These are phyloP conservation scores for Drosophila paramelanica DNA, from an alignment of 2,888 invertebrate species.

Conservation along the genomic window DNA sequence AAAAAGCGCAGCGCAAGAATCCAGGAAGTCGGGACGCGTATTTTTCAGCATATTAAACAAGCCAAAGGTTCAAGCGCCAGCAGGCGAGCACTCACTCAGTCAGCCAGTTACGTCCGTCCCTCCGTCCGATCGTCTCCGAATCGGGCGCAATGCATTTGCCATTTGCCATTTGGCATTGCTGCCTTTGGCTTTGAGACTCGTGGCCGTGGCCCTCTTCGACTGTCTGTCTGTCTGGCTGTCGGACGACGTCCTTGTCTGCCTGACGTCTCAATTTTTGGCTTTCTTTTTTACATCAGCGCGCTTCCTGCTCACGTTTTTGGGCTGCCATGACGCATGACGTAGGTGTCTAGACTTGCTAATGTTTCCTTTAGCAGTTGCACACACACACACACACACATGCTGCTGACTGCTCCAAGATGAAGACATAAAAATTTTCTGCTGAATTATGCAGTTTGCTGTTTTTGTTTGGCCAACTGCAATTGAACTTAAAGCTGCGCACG, in stretches of 20 bases:
- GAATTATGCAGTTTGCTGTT: conserved; percentile 65
- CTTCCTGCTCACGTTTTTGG: conserved; percentile 65
- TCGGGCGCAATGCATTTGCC: conserved; percentile 50
- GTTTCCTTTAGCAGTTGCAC: conserved; percentile 73
- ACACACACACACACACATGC: conserved; percentile 21
- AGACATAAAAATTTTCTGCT: conserved; percentile 70
- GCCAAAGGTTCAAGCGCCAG: conserved; percentile 63
- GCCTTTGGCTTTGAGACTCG: conserved; percentile 29
- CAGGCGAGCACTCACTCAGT: conserved; percentile 18
- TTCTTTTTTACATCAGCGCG: conserved; percentile 48
- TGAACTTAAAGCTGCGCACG: conserved; percentile 55
- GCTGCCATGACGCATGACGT: conserved; percentile 79
- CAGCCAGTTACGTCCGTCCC: background rate
- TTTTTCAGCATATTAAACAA: conserved; percentile 82
- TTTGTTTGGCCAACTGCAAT: conserved; percentile 48
- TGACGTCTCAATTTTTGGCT: conserved; percentile 73
- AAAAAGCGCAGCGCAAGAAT: conserved; percentile 38
- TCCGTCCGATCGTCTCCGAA: background rate
- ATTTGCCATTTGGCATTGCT: conserved; percentile 37
- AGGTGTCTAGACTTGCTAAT: conserved; percentile 83
- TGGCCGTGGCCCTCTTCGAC: conserved; percentile 30
- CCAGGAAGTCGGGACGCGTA: conserved; percentile 69
- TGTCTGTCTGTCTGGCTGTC: conserved; percentile 58
- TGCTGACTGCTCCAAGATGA: conserved; percentile 59
- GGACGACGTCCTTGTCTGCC: conserved; percentile 70